Evolutionary conservation across 2,113 vertebrate genomes (phyloP).

Genomic region (Nothocercus julius): DNA sequence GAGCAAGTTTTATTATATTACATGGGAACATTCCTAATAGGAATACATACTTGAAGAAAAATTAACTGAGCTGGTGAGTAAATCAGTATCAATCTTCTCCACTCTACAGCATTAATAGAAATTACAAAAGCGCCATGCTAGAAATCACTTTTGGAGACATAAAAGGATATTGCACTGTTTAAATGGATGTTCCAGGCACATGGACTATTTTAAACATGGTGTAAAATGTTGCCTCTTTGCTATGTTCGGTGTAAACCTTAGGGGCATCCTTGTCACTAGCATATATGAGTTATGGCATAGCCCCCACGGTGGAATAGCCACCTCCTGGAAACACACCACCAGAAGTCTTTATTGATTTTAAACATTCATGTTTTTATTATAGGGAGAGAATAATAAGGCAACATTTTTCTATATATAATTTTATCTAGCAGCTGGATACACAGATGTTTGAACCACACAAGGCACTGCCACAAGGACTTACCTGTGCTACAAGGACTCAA

Average conservation of each 20-base stretch:
- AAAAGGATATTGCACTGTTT: conserved; percentile 59
- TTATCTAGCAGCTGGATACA: background rate
- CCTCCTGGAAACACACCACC: conserved; percentile 28
- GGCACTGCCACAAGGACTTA: background rate
- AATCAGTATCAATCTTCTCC: conserved; percentile 56
- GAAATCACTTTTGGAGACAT: conserved; percentile 70
- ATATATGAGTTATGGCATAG: conserved; percentile 13
- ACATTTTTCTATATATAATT: background rate
- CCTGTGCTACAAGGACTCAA: background rate
- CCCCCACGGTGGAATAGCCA: background rate
- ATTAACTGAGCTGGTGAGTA: conserved; percentile 57
- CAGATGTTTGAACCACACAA: background rate
- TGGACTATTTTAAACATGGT: conserved; percentile 71
- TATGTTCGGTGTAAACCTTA: conserved; percentile 53
- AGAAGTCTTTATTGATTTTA: background rate
- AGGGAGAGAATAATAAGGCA: background rate
- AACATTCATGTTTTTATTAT: background rate
- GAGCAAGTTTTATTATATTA: conserved; percentile 38
- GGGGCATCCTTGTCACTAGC: conserved; percentile 57
- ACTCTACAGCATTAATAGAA: conserved; percentile 73
- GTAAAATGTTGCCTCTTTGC: conserved; percentile 38
- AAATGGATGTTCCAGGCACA: conserved; percentile 72
- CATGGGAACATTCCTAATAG: conserved; percentile 1
- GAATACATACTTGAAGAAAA: conserved; percentile 62
- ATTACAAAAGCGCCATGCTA: conserved; percentile 60